Evolutionary conservation across 2,113 vertebrate species (phyloP).

Genomic region (Tretioscincus oriximinensis): DNA sequence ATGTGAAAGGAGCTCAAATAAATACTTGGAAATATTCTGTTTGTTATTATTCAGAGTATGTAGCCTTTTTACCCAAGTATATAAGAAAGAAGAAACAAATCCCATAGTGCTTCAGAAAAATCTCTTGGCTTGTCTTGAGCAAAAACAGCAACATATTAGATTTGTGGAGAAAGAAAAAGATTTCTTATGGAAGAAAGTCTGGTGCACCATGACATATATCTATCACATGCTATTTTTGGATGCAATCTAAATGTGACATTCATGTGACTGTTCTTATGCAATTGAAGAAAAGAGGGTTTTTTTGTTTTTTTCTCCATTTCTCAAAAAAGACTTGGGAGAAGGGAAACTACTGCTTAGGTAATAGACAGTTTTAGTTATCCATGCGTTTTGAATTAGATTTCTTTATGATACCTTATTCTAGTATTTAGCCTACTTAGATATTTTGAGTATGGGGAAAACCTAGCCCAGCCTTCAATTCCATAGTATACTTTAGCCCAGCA

Average conservation of each 20-base stretch:
- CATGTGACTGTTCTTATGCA: conserved; percentile 41
- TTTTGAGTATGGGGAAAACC: neutral
- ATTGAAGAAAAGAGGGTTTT: conserved; percentile 32
- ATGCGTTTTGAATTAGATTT: conserved; percentile 60
- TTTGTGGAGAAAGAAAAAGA: conserved; percentile 19
- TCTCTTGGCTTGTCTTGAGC: conserved; percentile 4
- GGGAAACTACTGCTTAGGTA: conserved; percentile 58
- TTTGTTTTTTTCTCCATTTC: conserved; percentile 55
- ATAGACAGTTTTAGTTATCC: conserved; percentile 62
- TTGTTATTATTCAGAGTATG: neutral
- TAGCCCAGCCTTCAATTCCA: too few relatives aligned
- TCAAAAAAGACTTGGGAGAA: conserved; percentile 46
- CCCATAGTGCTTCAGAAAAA: neutral
- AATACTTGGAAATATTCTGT: conserved; percentile 12
- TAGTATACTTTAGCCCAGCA: neutral
- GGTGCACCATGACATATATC: neutral
- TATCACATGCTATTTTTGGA: conserved; percentile 33
- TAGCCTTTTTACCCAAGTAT: neutral
- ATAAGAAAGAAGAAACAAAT: conserved; percentile 33
- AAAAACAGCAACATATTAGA: conserved; percentile 31
- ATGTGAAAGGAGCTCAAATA: too few relatives aligned
- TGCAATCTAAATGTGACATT: conserved; percentile 35
- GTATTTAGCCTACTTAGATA: neutral
- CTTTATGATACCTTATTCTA: conserved; percentile 44
- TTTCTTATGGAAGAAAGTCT: conserved; percentile 27